Conservation (phyloP, 2,113 vertebrate species). For the human (Homo sapiens) region GRCh38 chr18:10305501-10306000, state of each 20-base stretch:
- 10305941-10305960: background rate
- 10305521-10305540: background rate
- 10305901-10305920: background rate
- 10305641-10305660: background rate
- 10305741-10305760: background rate
- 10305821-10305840: background rate
- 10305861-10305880: background rate
- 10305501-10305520: fast-evolving
- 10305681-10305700: background rate
- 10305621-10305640: background rate
- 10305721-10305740: background rate
- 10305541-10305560: background rate
- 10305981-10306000: background rate
- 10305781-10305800: too few relatives aligned
- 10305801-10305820: background rate
- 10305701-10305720: background rate
- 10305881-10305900: background rate
- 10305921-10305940: background rate
- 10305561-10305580: background rate
- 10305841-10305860: background rate
- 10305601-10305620: background rate
- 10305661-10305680: too few relatives aligned
- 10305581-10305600: background rate
- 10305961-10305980: background rate
- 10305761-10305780: background rate